phyloP scores from a whole-genome alignment of 2,113 vertebrate genomes.

The Zootoca vivipara region DNA sequence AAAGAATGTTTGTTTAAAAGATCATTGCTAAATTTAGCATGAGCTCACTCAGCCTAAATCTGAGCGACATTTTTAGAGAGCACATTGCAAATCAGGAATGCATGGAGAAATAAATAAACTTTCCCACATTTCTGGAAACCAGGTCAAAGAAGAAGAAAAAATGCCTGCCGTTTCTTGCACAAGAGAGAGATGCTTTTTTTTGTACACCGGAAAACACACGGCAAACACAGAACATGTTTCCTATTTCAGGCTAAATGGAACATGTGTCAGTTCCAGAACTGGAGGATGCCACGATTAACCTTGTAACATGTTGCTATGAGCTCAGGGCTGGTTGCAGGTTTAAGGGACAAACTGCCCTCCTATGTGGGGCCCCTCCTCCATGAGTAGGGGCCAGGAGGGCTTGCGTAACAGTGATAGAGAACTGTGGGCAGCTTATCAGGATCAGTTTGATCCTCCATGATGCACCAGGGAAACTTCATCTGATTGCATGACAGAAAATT shows the following conservation, averaged over 20 bases:
- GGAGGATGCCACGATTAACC: neutral
- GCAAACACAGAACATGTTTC: neutral
- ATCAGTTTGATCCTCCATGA: neutral
- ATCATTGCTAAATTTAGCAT: conserved; percentile 88
- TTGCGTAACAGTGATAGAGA: neutral
- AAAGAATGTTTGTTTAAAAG: conserved; percentile 80
- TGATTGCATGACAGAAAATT: no score
- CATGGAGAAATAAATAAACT: conserved; percentile 95
- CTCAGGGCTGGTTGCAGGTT: neutral
- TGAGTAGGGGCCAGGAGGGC: neutral
- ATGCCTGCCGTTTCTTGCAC: conserved; percentile 80
- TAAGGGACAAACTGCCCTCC: neutral
- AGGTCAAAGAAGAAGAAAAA: conserved; percentile 58
- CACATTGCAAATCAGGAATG: conserved; percentile 92
- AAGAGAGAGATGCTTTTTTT: neutral
- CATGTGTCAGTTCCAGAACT: neutral
- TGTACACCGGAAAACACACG: neutral
- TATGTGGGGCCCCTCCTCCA: neutral
- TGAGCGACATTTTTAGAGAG: conserved; percentile 79
- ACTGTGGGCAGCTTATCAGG: neutral
- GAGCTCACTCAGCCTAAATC: conserved; percentile 75
- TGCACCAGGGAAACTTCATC: neutral
- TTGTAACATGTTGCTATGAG: neutral
- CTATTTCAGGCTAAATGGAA: neutral
- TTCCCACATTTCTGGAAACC: conserved; percentile 89